Evolutionary conservation across 2,797 vertebrate genomes (phyloP).

Genomic region (Lagorchestes hirsutus): DNA sequence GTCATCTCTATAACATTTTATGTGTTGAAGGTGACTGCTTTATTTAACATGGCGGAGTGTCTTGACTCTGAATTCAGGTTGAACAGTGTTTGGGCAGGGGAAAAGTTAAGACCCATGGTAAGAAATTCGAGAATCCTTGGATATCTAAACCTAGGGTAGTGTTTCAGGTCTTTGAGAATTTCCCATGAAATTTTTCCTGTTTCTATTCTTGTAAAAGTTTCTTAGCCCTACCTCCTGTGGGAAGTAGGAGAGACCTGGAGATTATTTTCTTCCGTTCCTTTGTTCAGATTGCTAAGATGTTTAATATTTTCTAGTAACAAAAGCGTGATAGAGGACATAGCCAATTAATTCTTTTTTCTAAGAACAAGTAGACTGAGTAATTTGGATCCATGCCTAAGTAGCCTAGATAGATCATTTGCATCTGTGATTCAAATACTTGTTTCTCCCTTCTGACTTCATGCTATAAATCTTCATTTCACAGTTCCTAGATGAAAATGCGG

Average conservation of each 20-base stretch:
- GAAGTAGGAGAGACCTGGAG: background rate
- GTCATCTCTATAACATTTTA: background rate
- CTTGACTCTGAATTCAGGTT: background rate
- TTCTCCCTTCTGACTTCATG: constrained; percentile 31
- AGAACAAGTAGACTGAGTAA: constrained; percentile 20
- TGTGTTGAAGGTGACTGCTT: background rate
- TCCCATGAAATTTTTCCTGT: background rate
- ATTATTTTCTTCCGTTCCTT: background rate
- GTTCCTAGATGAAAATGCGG: background rate
- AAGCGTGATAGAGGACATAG: background rate
- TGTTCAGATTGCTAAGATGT: constrained; percentile 27
- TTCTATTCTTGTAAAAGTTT: background rate
- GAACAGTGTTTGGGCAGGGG: background rate
- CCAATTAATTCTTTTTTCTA: constrained; percentile 44
- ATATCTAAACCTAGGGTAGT: background rate
- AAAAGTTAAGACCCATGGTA: background rate
- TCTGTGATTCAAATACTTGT: background rate
- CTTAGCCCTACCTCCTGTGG: background rate
- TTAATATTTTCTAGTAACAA: constrained; percentile 45
- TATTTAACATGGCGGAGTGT: background rate
- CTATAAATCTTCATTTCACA: background rate
- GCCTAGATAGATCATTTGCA: background rate
- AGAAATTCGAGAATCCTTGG: constrained; percentile 1
- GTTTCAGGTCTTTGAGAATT: constrained; percentile 14
- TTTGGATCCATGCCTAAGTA: constrained; percentile 22